Base-by-base conservation (phyloP, 1,140 invertebrate genomes). In the Medauroidea extradentata region DNA sequence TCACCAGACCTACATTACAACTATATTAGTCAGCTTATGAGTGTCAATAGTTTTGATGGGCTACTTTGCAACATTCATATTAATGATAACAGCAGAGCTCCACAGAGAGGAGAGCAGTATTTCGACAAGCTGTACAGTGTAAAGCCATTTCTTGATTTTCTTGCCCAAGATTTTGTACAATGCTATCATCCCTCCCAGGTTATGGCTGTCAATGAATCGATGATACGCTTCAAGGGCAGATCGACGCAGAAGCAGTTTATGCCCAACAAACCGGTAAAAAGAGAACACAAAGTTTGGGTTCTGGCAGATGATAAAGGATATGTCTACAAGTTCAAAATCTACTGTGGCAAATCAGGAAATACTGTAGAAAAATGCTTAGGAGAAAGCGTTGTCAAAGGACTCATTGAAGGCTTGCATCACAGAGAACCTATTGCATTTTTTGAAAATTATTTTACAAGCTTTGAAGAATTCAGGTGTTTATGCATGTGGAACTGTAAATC, bases 371-470 rank as follows among this genome's bases (percentile, higher is more conserved):
- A 58, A 54, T 53, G 50, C 46, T 56, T 68, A 50, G 63, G 64
- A 44, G 44, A 51, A 39, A 53, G 61, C 53, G 62, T 68, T 57
- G 62, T 68, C 21, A 65, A 63, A 54, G 46, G 53, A 38, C 51
- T 68, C 18, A 59, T 70, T 16, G 61, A 23, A 18, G 50, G 50
- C 19, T 62, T 60, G 54, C 51, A 66, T 38, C 53, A 66, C 38
- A 64, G 23, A 49, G n/a, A n/a, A 34, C 29, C 4, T 11, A 34
- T 34, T 34, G 38, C 63, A 39, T 62, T 53, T 49, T 60, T 65
- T 29, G 63, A 67, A 42, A 69, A 66, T 59, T 67, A 59, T 64
- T 67, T 62, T 62, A 61, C 41, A 23, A 56, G 54, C 51, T 38
- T 57, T 63, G 13, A 27, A 52, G 53, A 19, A 43, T 34, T 53